Evolutionary conservation across 53 echinoderm and acorn worm species (phyloP).

Genomic region (Hippasteria phrygiana): DNA sequence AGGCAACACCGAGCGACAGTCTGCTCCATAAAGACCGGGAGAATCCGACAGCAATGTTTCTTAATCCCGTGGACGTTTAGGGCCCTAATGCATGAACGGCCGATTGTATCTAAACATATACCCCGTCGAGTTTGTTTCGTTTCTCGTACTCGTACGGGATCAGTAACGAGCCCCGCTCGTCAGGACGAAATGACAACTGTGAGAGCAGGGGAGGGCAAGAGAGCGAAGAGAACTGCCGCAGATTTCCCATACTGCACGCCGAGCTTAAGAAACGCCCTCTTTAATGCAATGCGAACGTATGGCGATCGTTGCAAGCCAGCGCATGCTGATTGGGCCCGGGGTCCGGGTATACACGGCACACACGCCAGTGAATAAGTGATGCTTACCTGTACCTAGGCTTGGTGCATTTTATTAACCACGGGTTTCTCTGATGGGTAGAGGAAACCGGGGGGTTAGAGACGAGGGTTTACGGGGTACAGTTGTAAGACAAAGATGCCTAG

Average conservation of each 20-base stretch:
- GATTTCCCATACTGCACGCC: neutral
- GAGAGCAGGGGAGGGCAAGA: neutral
- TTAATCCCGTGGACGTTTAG: conserved; percentile 32
- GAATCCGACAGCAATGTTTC: neutral
- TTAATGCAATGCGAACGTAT: conserved; percentile 56
- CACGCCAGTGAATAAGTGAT: neutral
- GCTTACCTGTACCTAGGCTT: neutral
- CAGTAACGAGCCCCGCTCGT: conserved; percentile 36
- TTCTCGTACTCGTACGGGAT: too few relatives aligned
- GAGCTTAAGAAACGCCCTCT: conserved; percentile 12
- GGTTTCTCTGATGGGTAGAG: neutral
- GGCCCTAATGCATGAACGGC: neutral
- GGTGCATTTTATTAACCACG: conserved; percentile 54
- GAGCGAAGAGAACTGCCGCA: neutral
- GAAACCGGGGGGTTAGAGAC: conserved; percentile 14
- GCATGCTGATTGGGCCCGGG: neutral
- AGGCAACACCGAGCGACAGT: neutral
- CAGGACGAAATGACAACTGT: conserved; percentile 36
- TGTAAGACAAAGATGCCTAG: conserved; percentile 11
- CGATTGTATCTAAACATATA: neutral
- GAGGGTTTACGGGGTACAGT: neutral
- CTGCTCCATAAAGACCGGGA: conserved; percentile 38
- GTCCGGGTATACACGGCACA: conserved; percentile 9
- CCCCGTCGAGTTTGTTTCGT: neutral
- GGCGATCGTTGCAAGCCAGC: neutral